Conservation (phyloP, 2,888 invertebrate species). For the Drosophila glabriapex region DNA sequence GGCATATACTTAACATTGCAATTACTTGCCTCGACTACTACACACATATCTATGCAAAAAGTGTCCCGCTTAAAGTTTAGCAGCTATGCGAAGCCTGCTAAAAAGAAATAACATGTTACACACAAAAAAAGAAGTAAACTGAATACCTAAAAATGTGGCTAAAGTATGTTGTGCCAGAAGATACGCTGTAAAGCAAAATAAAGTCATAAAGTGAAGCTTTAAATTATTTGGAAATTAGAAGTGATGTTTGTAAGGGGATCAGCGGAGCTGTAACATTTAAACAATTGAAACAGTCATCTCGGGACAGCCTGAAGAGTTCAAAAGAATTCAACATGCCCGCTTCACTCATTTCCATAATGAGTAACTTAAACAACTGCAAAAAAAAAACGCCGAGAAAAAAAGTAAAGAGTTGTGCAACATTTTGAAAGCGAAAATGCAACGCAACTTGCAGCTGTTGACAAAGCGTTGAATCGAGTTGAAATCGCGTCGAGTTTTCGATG, state of each 20-base stretch:
- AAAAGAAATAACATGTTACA: slow-evolving; percentile 37
- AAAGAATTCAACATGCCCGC: background rate
- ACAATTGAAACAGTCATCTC: background rate
- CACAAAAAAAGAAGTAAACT: slow-evolving; percentile 15
- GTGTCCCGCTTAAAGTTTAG: slow-evolving; percentile 32
- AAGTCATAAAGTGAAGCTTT: background rate
- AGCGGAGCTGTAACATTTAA: background rate
- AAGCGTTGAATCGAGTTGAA: slow-evolving; percentile 48
- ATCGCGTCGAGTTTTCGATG: slow-evolving; percentile 41
- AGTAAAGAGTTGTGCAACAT: slow-evolving; percentile 46
- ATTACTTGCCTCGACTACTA: slow-evolving; percentile 33
- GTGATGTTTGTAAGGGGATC: background rate
- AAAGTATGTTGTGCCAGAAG: background rate
- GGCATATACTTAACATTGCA: slow-evolving; percentile 55
- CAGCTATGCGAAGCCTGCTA: slow-evolving; percentile 32
- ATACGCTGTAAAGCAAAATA: slow-evolving; percentile 20
- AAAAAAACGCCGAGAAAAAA: background rate
- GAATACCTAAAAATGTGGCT: slow-evolving; percentile 12
- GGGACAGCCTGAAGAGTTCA: background rate
- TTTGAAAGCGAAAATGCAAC: slow-evolving; percentile 62
- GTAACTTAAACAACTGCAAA: slow-evolving; percentile 40
- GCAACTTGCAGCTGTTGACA: slow-evolving; percentile 63
- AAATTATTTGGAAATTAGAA: background rate
- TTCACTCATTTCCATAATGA: slow-evolving; percentile 31
- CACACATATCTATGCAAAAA: slow-evolving; percentile 23